Evolutionary conservation across 2,888 invertebrate species (phyloP).

Genomic region (Drosophila acutilabella): DNA sequence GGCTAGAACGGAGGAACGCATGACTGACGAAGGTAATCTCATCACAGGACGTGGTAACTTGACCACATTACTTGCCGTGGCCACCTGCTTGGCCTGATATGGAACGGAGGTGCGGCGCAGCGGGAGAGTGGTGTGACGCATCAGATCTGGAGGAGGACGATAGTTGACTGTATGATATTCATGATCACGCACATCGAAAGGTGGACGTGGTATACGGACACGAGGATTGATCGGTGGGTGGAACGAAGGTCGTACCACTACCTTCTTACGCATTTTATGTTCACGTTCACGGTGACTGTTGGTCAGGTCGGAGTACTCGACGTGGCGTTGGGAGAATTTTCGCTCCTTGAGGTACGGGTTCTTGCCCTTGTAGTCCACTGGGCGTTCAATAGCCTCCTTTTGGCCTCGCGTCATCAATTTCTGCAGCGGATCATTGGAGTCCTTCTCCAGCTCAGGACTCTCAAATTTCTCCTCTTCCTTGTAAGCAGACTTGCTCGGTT

Average conservation of each 20-base stretch:
- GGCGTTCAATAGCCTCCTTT: neutral
- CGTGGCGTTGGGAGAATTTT: neutral
- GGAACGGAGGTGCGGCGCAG: neutral
- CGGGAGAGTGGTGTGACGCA: neutral
- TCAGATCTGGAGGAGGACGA: slow-evolving; percentile 22
- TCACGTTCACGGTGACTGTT: neutral
- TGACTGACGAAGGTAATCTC: slow-evolving; percentile 20
- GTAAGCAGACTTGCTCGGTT: neutral
- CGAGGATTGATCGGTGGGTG: slow-evolving; percentile 68
- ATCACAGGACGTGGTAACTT: slow-evolving; percentile 23
- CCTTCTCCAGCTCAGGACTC: neutral
- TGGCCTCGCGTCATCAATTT: slow-evolving; percentile 19
- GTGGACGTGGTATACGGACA: slow-evolving; percentile 60
- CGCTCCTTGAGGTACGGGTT: slow-evolving; percentile 34
- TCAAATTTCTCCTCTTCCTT: neutral
- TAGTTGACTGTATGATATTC: slow-evolving; percentile 60
- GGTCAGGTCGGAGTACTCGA: neutral
- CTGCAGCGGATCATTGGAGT: neutral
- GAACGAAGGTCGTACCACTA: slow-evolving; percentile 33
- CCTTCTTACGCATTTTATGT: neutral
- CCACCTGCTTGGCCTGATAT: slow-evolving; percentile 20
- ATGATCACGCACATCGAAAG: slow-evolving; percentile 65
- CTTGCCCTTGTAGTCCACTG: slow-evolving; percentile 30
- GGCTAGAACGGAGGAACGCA: slow-evolving; percentile 46
- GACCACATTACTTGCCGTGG: slow-evolving; percentile 5